Conservation (phyloP, 1,140 invertebrate genomes). For the Lepidurus packardi region DNA sequence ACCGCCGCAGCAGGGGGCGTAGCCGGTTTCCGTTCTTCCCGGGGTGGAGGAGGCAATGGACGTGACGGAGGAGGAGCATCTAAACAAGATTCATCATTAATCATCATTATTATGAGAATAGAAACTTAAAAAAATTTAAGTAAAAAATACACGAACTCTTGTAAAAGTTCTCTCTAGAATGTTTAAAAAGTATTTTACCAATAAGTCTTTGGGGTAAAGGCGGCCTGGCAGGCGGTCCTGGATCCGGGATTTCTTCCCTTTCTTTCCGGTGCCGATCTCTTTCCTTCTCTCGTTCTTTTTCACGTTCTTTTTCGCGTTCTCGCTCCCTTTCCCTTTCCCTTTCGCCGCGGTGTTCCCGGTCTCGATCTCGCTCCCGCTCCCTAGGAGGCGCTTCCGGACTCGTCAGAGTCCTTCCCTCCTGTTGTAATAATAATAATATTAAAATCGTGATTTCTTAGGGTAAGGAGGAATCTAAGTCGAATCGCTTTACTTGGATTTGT, state of each 20-base stretch:
- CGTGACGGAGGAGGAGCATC: slow-evolving; percentile 61
- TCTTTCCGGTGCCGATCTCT: slow-evolving; percentile 36
- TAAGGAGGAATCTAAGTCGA: slow-evolving; percentile 23
- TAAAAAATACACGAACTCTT: slow-evolving; percentile 10
- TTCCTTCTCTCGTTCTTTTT: slow-evolving; percentile 35
- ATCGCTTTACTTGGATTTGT: slow-evolving; percentile 68
- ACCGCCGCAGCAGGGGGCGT: slow-evolving; percentile 51
- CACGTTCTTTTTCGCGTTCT: slow-evolving; percentile 28
- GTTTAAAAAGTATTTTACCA: slow-evolving; percentile 46
- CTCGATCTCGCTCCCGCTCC: slow-evolving; percentile 30
- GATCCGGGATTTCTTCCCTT: slow-evolving; percentile 60
- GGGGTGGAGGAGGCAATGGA: slow-evolving; percentile 78
- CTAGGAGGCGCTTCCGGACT: slow-evolving; percentile 44
- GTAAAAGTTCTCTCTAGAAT: neutral
- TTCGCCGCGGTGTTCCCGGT: slow-evolving; percentile 25
- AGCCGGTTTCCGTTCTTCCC: slow-evolving; percentile 57
- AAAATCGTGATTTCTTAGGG: slow-evolving; percentile 6
- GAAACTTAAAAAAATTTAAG: neutral
- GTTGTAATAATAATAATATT: slow-evolving; percentile 37
- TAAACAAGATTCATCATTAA: slow-evolving; percentile 41
- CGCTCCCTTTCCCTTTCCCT: slow-evolving; percentile 29
- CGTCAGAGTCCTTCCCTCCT: slow-evolving; percentile 64
- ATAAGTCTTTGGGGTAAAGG: slow-evolving; percentile 81
- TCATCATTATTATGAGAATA: neutral
- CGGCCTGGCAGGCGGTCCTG: slow-evolving; percentile 72